Evolutionary conservation across 2,113 vertebrate species (phyloP).

Genomic region (Gnathonemus echidnorhynchus): DNA sequence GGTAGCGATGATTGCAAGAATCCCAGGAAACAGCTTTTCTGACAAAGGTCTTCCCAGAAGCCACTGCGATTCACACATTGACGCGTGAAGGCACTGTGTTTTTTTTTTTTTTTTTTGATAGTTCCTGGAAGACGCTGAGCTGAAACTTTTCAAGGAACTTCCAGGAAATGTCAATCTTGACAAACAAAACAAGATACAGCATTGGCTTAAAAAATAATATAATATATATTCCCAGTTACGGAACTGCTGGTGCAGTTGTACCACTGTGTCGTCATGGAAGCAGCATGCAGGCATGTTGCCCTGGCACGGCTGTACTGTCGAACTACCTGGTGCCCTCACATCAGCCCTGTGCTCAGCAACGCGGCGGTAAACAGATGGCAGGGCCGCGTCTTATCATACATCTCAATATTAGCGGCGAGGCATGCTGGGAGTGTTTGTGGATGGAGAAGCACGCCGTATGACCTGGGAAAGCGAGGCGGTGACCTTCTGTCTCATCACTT

Average conservation of each 20-base stretch:
- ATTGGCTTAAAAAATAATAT: neutral
- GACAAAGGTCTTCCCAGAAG: neutral
- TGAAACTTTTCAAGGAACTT: neutral
- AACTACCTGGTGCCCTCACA: neutral
- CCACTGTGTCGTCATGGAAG: neutral
- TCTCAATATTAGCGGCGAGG: conserved; percentile 61
- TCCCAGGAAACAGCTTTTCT: neutral
- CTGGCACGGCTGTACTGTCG: neutral
- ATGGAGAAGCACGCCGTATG: conserved; percentile 55
- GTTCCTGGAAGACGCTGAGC: neutral
- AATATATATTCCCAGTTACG: neutral
- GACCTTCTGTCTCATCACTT: conserved; percentile 72
- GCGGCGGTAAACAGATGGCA: conserved; percentile 60
- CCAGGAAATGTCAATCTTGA: neutral
- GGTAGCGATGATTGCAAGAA: neutral
- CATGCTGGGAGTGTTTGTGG: conserved; percentile 66
- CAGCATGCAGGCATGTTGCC: neutral
- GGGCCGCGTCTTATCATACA: conserved; percentile 61
- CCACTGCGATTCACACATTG: neutral
- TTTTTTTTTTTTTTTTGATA: neutral
- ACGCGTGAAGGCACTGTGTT: neutral
- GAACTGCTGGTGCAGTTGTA: neutral
- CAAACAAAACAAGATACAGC: neutral
- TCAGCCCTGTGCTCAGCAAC: neutral
- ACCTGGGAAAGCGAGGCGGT: conserved; percentile 46